Evolutionary conservation across 2,797 vertebrate species (phyloP).

Genomic region (Gallinago solitaria): DNA sequence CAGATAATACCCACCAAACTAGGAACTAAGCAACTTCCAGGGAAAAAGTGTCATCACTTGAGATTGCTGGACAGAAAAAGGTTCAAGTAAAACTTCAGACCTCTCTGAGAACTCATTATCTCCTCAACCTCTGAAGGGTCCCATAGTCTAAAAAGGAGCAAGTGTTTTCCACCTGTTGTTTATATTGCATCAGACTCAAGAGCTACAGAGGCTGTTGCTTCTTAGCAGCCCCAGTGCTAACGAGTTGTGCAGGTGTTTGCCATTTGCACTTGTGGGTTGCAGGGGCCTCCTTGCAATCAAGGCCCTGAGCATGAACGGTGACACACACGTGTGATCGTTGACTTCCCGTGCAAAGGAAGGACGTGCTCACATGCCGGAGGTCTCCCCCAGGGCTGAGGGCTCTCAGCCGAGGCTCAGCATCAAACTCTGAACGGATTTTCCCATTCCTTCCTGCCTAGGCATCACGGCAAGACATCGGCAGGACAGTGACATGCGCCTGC

Average conservation of each 20-base stretch:
- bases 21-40: background rate
- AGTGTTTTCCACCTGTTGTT: accelerated
- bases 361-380: accelerated
- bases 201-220: too few relatives aligned
- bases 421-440: background rate
- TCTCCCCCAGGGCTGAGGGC: background rate
- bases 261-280: background rate
- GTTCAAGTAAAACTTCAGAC: background rate
- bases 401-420: background rate
- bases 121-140: background rate
- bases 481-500: background rate
- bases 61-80: background rate
- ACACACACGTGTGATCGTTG: background rate
- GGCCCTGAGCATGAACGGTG: background rate
- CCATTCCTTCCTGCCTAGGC: background rate
- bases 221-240: background rate
- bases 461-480: background rate
- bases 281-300: background rate
- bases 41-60: background rate
- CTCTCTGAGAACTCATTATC: background rate
- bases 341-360: background rate
- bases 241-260: background rate
- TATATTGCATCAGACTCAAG: background rate
- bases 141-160: accelerated
- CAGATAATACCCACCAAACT: background rate